Conservation (phyloP, 2,888 invertebrate species). For the Tetragonula carbonaria region DNA sequence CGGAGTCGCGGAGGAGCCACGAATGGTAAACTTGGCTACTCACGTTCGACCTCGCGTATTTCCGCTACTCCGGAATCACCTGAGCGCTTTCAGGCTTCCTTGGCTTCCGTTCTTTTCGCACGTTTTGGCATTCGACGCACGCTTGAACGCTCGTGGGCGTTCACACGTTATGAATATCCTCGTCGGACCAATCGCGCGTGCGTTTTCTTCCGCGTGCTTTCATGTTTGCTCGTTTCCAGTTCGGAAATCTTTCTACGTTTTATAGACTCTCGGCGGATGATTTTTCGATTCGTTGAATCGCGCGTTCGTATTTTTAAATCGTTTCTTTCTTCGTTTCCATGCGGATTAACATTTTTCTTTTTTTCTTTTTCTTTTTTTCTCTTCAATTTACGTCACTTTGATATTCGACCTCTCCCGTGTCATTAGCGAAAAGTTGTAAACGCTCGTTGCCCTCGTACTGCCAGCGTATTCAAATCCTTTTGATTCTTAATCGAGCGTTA, state of each 20-base stretch:
- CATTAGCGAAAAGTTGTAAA: neutral
- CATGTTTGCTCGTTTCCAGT: slow-evolving; percentile 72
- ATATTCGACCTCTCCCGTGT: neutral
- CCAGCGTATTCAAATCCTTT: too few species aligned
- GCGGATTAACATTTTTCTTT: neutral
- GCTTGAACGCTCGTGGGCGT: slow-evolving; percentile 74
- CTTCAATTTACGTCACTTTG: neutral
- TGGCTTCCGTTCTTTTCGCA: slow-evolving; percentile 71
- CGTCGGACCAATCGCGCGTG: slow-evolving; percentile 72
- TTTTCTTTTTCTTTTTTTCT: neutral
- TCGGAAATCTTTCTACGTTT: slow-evolving; percentile 61
- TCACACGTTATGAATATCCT: slow-evolving; percentile 77
- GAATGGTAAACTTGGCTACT: slow-evolving; percentile 60
- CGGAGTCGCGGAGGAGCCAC: slow-evolving; percentile 44
- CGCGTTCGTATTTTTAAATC: slow-evolving; percentile 34
- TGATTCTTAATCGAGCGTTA: too few species aligned
- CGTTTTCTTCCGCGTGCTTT: slow-evolving; percentile 74
- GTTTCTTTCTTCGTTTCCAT: neutral
- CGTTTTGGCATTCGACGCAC: slow-evolving; percentile 72
- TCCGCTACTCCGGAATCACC: slow-evolving; percentile 64
- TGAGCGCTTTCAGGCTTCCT: slow-evolving; percentile 65
- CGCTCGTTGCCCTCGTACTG: neutral
- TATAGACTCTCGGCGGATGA: slow-evolving; percentile 57
- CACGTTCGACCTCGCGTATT: slow-evolving; percentile 54
- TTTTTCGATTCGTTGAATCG: slow-evolving; percentile 50